Base-by-base conservation (phyloP, 2,113 vertebrate genomes). In the Ptilorrhoa leucosticta region DNA sequence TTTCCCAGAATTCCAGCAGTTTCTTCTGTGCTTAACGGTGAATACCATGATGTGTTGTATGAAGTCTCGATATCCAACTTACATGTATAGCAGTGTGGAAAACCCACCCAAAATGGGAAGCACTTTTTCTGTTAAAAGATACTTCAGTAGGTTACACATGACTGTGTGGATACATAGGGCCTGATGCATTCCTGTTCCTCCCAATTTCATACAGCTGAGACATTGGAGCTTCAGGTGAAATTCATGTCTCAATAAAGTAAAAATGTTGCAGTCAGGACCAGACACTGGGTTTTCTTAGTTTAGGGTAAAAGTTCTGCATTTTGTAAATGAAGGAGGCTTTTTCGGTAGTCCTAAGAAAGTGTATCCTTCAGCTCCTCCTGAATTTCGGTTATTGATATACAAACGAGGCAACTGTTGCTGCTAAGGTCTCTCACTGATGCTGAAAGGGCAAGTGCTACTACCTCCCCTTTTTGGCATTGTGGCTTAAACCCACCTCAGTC, bases 1-100 rank as follows among this genome's bases (percentile, higher is more conserved):
- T 93, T 83, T 69, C 79, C 50, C 63, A 77, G 85, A 93, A 90
- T 88, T 92, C n/a, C 71, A 80, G 45, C 33, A 93, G 44, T 61
- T 78, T 26, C 26, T 64, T 63, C 45, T 65, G 57, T 48, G 26
- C 57, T 88, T 88, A 33, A 24, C 6, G 2, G 11, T 57, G 82
- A 87, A 56, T 51, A 33, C 44, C 1, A 0, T 19, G 23, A 35
- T 54, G 22, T 56, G 48, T 76, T 78, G 3, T 80, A 12, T 31
- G 11, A 83, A 83, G 39, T 64, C 6, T 60, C 53, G 60, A 15
- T 72, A 56, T 51, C 51, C 3, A 45, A 7, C 13, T 78, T 42
- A 45, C 7, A 30, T 0, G 0, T 42, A 10, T 1, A 68, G 39
- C 65, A 76, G 47, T 50, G 7, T 33, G 48, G 30, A 76, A 57